Base-by-base conservation (phyloP, 2,888 invertebrate species). In the Dorcus parallelipipedus region DNA sequence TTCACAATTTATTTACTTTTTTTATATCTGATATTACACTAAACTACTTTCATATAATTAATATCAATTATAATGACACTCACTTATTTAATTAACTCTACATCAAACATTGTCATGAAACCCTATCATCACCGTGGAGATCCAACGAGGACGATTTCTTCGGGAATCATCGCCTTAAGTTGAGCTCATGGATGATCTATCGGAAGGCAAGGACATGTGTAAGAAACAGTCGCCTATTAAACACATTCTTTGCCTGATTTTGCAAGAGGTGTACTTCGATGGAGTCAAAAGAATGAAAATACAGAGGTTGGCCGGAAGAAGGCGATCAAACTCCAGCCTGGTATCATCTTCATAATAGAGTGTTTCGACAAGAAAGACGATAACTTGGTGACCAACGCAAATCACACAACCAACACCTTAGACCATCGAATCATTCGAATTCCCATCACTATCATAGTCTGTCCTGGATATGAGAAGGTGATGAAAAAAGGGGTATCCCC, bases 81-180 rank as follows among this genome's bases (percentile, higher is more conserved):
- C 26, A 33, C 26, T 33, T 33, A 33, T 33, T 7, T 2, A 5
- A 33, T 33, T 7, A 33, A 33, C 1, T 33, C 26, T 33, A 33
- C 20, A 2, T 20, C 2, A 20, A 3, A 20, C 20, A 33, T 33
- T 5, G 90, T 84, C 74, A 85, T 89, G 65, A 84, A 86, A 56
- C 88, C 91, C 0, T 93, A 89, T 74, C 80, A 84, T 45, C 95
- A 90, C 79, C 93, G 95, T 72, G 93, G 91, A 0, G 88, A 95
- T 71, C 86, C 89, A 0, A 75, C 87, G 69, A 79, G 81, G 64
- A 91, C 91, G 86, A 91, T 38, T 93, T 93, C 76, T 95, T 94
- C 75, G 93, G 92, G 23, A 89, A 90, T 80, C 83, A 47, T 94
- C 91, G 68, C 94, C 94, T 1, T 95, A 90, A 77, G 88, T 88